Evolutionary conservation across 2,797 vertebrate genomes (phyloP), one percentile per base, ranked within the genome.

Genomic region (Crocodylus rhombifer): DNA sequence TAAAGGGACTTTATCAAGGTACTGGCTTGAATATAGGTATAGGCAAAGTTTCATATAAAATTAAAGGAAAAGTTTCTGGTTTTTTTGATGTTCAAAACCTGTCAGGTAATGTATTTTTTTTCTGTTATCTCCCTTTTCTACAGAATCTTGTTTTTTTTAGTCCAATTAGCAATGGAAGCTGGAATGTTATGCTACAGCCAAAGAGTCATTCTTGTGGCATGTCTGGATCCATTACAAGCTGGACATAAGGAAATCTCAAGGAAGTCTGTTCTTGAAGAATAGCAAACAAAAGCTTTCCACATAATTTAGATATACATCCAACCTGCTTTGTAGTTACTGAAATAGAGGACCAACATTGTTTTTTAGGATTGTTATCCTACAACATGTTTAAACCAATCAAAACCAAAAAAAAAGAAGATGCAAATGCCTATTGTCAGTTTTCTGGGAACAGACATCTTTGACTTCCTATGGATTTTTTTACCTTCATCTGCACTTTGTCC

Each of bases 11-110:
- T n/a, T 84, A 63, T 76, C 77, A 79, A 77, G 21, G 14, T 65
- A 62, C 12, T 18, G 17, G 4, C 15, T 64, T 20, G 83, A 86
- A 63, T 0, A 1, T 26, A 62, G 73, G 0, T 1, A 71, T 25
- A 73, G 20, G 14, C 10, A 79, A 77, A 71, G 28, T 20, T 82
- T 69, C 10, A 33, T 4, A 57, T 67, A 25, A 30, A 30, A 17
- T 8, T 25, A 42, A 74, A 20, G 60, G 23, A 16, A 55, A 33
- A 60, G 42, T 15, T 36, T 26, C 5, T 1, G 42, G 3, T 89
- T 89, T 83, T 69, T 61, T 60, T 2, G 74, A 16, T 77, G 7
- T 62, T 80, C 14, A 63, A 17, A 86, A 82, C 16, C 33, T 17
- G 13, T 11, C 60, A 42, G 3, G 3, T 23, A 10, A 58, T 63